Conservation (phyloP, 53 echinoderm and acorn worm genomes). For the Luidia sarsii region DNA sequence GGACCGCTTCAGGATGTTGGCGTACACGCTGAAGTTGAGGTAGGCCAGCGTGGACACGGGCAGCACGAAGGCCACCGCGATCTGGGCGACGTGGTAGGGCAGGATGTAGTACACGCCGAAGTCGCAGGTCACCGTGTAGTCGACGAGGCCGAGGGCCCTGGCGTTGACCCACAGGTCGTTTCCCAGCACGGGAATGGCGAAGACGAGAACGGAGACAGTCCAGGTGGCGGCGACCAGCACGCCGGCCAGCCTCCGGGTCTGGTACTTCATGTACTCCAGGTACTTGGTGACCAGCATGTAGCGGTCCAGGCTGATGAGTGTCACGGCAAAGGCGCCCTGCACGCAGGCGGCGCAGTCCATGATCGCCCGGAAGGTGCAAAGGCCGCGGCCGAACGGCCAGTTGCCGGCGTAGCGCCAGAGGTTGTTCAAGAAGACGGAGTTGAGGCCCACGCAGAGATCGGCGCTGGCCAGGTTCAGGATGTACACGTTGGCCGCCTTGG, state of each 20-base stretch:
- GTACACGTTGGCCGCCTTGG: slow-evolving; percentile 37
- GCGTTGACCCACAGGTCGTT: slow-evolving; percentile 7
- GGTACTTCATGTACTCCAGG: slow-evolving; percentile 23
- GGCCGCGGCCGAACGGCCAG: slow-evolving; percentile 17
- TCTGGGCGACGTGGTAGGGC: slow-evolving; percentile 17
- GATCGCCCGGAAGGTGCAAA: slow-evolving; percentile 24
- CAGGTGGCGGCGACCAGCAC: slow-evolving; percentile 15
- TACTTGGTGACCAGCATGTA: slow-evolving; percentile 31
- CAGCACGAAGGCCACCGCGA: slow-evolving; percentile 10
- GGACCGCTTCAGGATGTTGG: slow-evolving; percentile 17
- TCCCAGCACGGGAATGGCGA: slow-evolving; percentile 13
- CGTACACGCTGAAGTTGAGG: slow-evolving; percentile 33
- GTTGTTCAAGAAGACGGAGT: slow-evolving; percentile 25
- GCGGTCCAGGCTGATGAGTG: slow-evolving; percentile 51
- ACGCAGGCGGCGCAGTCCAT: slow-evolving; percentile 31
- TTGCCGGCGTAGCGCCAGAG: slow-evolving; percentile 52
- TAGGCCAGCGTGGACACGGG: slow-evolving; percentile 5
- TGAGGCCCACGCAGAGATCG: slow-evolving; percentile 37
- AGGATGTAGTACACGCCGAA: slow-evolving; percentile 25
- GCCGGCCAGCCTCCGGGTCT: not conserved
- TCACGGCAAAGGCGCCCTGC: slow-evolving; percentile 36
- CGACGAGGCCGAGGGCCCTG: not conserved
- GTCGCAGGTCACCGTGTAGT: slow-evolving; percentile 45
- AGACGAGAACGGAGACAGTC: slow-evolving; percentile 4
- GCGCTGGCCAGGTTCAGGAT: slow-evolving; percentile 40